Conservation (phyloP, 2,797 vertebrate genomes). For the Neoniphon sammara region DNA sequence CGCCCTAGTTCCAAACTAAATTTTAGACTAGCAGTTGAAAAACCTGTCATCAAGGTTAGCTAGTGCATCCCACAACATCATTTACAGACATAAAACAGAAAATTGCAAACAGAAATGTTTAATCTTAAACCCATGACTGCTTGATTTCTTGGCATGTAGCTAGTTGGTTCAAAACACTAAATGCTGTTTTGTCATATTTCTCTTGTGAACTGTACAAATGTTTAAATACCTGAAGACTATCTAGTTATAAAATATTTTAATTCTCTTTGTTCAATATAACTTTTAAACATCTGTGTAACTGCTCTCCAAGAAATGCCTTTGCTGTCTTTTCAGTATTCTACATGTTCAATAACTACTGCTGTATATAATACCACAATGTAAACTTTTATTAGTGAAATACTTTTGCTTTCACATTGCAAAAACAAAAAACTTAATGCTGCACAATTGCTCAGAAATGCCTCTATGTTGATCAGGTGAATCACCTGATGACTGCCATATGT, state of each 20-base stretch:
- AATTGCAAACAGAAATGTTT: conserved; percentile 50
- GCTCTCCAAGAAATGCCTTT: conserved; percentile 49
- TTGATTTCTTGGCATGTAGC: conserved; percentile 38
- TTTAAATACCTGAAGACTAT: conserved; percentile 71
- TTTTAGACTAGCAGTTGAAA: conserved; percentile 52
- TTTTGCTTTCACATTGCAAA: conserved; percentile 66
- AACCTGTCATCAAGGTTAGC: conserved; percentile 61
- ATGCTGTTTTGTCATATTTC: conserved; percentile 48
- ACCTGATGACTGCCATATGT: conserved; percentile 68
- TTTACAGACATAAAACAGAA: conserved; percentile 57
- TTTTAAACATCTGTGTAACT: conserved; percentile 57
- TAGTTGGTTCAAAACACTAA: conserved; percentile 47
- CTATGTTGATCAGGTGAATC: conserved; percentile 63
- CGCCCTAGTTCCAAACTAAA: conserved; percentile 52
- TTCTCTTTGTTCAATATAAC: conserved; percentile 59
- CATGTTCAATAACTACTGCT: conserved; percentile 80
- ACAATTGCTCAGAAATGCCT: conserved; percentile 65
- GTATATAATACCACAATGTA: conserved; percentile 76
- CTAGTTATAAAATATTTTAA: conserved; percentile 69
- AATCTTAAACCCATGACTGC: conserved; percentile 31
- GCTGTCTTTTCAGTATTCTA: conserved; percentile 65
- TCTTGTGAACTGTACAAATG: conserved; percentile 82
- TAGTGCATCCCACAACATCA: conserved; percentile 50
- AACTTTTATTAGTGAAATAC: conserved; percentile 69
- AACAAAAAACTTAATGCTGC: conserved; percentile 48